phyloP scores from a whole-genome alignment of 92 coral and sea anemone species.

The Heteractis magnifica region DNA sequence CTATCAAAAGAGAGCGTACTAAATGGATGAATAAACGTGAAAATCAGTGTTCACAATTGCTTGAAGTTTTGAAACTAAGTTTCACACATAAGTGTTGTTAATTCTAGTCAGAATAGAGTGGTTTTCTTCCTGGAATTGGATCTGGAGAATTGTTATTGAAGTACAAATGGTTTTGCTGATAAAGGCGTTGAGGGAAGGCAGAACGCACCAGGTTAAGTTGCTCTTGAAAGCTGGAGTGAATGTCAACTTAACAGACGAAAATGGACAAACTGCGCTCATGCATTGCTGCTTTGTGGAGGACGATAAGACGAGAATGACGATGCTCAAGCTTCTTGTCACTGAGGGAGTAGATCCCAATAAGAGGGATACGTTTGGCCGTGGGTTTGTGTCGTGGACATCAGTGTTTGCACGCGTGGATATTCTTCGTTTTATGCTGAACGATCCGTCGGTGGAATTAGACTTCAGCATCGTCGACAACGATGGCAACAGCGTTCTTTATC shows the following conservation, averaged over 20 bases:
- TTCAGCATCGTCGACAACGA: slow-evolving; percentile 50
- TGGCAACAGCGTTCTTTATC: slow-evolving; percentile 64
- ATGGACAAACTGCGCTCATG: slow-evolving; percentile 73
- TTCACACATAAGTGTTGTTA: no score
- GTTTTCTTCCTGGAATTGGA: neutral
- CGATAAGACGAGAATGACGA: slow-evolving; percentile 41
- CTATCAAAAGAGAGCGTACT: neutral
- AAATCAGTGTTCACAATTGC: no score
- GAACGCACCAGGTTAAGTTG: slow-evolving; percentile 63
- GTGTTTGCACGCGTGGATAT: slow-evolving; percentile 50
- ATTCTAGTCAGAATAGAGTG: neutral
- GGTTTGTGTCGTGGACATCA: slow-evolving; percentile 73
- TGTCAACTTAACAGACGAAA: slow-evolving; percentile 58
- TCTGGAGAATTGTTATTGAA: neutral
- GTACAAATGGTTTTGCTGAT: slow-evolving; percentile 52
- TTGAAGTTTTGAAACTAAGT: no score
- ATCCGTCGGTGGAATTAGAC: slow-evolving; percentile 52
- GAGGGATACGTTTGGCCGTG: slow-evolving; percentile 63
- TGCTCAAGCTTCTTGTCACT: slow-evolving; percentile 51
- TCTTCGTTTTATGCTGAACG: slow-evolving; percentile 56
- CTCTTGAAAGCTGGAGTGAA: slow-evolving; percentile 76
- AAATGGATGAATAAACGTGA: neutral
- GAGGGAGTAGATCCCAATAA: slow-evolving; percentile 54
- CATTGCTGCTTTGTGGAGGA: slow-evolving; percentile 73
- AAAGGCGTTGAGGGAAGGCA: slow-evolving; percentile 60